Evolutionary conservation across 1,140 invertebrate genomes (phyloP), one percentile per base, ranked within the genome.

Genomic region (Drosophila ironensis): DNA sequence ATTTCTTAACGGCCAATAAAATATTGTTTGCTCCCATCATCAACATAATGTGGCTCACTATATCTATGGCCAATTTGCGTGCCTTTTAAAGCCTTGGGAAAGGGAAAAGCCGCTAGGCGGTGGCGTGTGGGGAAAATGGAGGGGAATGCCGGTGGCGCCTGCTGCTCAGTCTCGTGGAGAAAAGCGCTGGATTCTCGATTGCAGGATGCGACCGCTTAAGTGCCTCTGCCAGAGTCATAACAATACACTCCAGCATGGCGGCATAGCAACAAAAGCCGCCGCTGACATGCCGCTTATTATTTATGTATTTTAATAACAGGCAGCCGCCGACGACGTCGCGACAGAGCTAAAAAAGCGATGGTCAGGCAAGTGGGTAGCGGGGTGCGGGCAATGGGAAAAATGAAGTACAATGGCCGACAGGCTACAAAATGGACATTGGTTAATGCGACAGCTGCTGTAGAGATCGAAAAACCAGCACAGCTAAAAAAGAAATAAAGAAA

Each of bases 251-350:
- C 38, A 70, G 38, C 68, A 38, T 9, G 25, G 7, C 42, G 42
- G 57, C 57, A 40, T 25, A 57, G 64, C 77, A 84, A 78, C 78
- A 86, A 84, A 86, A 84, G 78, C 78, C 80, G 78, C 78, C 76
- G 73, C 78, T 84, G 78, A 84, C 80, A 84, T 86, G 73, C 73
- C 80, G 78, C 80, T 84, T 84, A 84, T 84, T 84, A 84, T 84
- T 84, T 84, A 84, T 84, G 78, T 84, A 84, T 84, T 84, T 84
- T 84, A 84, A 84, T 84, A 84, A 84, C 80, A 84, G 68, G 59
- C 78, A 70, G 77, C 61, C 77, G 48, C 42, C 60, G 47, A 48
- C 53, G 53, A 33, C 71, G 44, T 50, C 38, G 60, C 56, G 57
- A 69, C 66, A 57, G 30, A 38, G 52, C 69, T 60, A 50, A 70